Evolutionary conservation across 2,797 vertebrate species (phyloP).

Genomic region (Phaenicophaeus curvirostris): DNA sequence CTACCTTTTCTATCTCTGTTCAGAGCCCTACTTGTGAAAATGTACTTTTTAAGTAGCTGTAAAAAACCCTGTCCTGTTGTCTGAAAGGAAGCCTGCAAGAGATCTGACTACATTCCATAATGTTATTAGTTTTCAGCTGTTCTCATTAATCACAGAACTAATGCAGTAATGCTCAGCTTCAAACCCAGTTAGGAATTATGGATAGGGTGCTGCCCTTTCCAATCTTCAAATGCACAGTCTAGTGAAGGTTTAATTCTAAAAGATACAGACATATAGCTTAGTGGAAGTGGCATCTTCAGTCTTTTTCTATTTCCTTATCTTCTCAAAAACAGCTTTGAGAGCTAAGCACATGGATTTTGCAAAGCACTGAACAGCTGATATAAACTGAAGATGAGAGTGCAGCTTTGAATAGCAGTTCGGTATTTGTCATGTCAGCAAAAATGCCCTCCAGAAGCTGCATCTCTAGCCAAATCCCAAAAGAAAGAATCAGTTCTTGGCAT

Average conservation of each 20-base stretch:
- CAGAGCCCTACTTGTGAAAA: background rate
- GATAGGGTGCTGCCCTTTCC: background rate
- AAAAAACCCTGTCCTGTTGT: background rate
- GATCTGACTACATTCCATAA: background rate
- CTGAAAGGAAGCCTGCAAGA: background rate
- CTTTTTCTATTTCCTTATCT: conserved; percentile 2
- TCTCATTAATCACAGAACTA: background rate
- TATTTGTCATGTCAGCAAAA: background rate
- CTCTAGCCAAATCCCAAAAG: conserved; percentile 11
- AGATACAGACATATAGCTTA: background rate
- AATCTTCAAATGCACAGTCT: background rate
- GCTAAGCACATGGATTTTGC: background rate
- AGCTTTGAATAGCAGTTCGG: background rate
- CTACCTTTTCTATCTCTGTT: background rate
- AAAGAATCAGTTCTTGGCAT: background rate
- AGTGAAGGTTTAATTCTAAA: background rate
- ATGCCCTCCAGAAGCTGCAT: background rate
- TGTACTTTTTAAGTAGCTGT: background rate
- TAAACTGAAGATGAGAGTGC: too few species aligned
- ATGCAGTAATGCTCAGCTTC: background rate
- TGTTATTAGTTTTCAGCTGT: background rate
- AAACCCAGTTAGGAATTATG: background rate
- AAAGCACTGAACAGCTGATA: background rate
- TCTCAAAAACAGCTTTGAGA: background rate
- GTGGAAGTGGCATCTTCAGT: background rate